Conservation (phyloP, 2,113 vertebrate species). For the Bettongia penicillata region DNA sequence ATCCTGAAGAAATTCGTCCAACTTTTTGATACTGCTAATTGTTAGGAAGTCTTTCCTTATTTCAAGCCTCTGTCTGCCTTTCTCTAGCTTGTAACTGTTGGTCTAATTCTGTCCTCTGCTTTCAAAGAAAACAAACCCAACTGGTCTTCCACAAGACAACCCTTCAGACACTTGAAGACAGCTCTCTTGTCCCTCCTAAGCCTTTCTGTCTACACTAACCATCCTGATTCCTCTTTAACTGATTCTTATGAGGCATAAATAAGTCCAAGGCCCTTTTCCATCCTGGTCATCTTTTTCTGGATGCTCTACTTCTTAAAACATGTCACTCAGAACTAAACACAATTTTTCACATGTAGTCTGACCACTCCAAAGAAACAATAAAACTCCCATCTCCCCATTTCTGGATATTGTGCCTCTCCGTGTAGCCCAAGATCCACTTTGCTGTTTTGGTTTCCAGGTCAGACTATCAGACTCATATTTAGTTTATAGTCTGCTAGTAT, state of each 20-base stretch:
- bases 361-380: neutral
- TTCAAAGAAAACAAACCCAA: neutral
- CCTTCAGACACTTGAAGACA: neutral
- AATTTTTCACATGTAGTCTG: neutral
- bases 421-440: neutral
- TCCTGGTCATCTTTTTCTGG: neutral
- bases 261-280: neutral
- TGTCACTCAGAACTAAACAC: neutral
- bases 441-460: neutral
- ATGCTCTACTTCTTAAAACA: neutral
- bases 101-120: neutral
- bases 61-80: neutral
- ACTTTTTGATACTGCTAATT: neutral
- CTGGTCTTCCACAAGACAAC: neutral
- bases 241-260: neutral
- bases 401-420: neutral
- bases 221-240: neutral
- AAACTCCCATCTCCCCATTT: neutral
- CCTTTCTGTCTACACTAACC: neutral
- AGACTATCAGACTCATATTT: neutral
- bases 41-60: neutral
- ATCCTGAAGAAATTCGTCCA: neutral
- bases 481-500: neutral
- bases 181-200: neutral
- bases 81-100: neutral